Percentiles rank a stretch among this genome's conserved stretches.
phyloP scores from a whole-genome alignment of 2,888 invertebrate genomes.

The Diarsia rubi region DNA sequence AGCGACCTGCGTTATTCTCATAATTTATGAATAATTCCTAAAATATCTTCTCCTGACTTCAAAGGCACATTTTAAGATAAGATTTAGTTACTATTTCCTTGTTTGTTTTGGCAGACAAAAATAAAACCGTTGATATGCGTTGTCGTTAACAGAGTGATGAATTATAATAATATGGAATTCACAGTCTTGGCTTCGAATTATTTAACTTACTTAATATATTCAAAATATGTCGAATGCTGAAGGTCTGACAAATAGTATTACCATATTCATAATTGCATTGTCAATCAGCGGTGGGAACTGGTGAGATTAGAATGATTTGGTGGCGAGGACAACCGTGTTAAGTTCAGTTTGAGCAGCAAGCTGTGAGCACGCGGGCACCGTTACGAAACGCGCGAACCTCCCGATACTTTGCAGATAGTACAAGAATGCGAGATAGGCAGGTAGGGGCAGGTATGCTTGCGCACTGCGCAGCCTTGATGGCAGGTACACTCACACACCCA shows the following conservation, averaged over 20 bases:
- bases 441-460: constrained; percentile 82
- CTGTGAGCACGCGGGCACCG: constrained; percentile 77
- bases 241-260: constrained; percentile 78
- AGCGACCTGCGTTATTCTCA: constrained; percentile 19
- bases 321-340: constrained; percentile 77
- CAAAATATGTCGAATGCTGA: constrained; percentile 63
- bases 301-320: constrained; percentile 74
- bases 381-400: constrained; percentile 80
- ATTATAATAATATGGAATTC: constrained; percentile 35
- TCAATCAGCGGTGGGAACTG: constrained; percentile 78
- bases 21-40: constrained; percentile 27
- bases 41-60: constrained; percentile 35
- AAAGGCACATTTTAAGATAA: constrained; percentile 35
- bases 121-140: constrained; percentile 17
- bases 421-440: constrained; percentile 86
- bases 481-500: constrained; percentile 73
- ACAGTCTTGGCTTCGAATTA: constrained; percentile 39
- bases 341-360: constrained; percentile 74
- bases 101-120: constrained; percentile 36
- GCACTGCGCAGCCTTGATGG: constrained; percentile 72
- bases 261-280: constrained; percentile 82
- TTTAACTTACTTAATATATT: constrained; percentile 50
- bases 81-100: constrained; percentile 55
- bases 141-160: constrained; percentile 34
- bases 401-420: constrained; percentile 85